phyloP scores from a whole-genome alignment of 2,797 vertebrate species.

The Aphelocoma californica region DNA sequence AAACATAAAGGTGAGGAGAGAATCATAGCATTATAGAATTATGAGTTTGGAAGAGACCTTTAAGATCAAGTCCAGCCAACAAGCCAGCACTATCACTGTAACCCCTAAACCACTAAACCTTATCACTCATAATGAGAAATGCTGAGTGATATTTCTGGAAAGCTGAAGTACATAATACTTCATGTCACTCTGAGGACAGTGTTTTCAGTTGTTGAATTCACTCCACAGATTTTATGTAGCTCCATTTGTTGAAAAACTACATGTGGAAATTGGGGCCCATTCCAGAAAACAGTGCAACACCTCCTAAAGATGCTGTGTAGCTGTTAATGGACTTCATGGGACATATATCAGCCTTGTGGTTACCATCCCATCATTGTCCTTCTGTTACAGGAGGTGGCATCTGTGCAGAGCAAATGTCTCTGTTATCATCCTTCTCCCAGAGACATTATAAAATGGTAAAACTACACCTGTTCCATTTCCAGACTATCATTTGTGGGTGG shows the following conservation, averaged over 20 bases:
- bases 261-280: fast-evolving
- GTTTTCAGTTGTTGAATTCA: neutral
- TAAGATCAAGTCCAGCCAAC: neutral
- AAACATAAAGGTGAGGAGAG: neutral
- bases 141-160: neutral
- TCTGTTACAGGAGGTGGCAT: slow-evolving; percentile 8
- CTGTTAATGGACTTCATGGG: neutral
- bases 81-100: neutral
- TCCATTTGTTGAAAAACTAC: neutral
- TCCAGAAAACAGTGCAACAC: neutral
- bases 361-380: neutral
- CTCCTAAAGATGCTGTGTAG: neutral
- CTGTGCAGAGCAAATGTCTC: neutral
- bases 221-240: neutral
- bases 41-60: neutral
- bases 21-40: neutral
- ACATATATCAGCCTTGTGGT: neutral
- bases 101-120: neutral
- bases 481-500: neutral
- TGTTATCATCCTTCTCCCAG: neutral
- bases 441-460: neutral
- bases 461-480: neutral
- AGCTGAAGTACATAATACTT: neutral
- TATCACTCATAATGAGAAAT: neutral
- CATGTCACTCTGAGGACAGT: neutral